Conservation (phyloP, 2,113 vertebrate genomes). For the Morphnarchus princeps region DNA sequence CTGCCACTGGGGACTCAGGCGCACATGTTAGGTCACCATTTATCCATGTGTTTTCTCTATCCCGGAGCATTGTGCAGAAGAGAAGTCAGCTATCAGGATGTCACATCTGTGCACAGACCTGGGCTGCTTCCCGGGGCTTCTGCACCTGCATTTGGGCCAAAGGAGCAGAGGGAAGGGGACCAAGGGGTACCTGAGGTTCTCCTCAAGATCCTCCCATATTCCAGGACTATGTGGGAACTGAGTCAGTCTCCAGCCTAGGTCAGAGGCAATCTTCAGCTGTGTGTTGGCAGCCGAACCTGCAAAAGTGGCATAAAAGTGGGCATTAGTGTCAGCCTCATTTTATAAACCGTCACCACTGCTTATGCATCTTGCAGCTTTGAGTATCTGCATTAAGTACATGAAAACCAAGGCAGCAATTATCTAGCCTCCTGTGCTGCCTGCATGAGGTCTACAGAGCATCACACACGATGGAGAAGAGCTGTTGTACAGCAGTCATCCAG, state of each 20-base stretch:
- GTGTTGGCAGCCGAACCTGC: neutral
- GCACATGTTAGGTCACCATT: neutral
- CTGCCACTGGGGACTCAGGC: neutral
- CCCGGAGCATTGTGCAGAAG: accelerated
- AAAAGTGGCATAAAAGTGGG: neutral
- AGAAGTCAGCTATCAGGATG: neutral
- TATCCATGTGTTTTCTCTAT: neutral
- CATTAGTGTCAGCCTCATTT: neutral
- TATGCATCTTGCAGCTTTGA: neutral
- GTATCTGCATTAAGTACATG: neutral
- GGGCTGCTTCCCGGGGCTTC: neutral
- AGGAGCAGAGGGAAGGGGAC: neutral
- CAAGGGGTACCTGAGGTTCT: neutral
- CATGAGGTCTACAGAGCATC: neutral
- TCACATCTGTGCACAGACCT: neutral
- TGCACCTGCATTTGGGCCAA: neutral
- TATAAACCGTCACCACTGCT: neutral
- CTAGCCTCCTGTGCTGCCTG: neutral
- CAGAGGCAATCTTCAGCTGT: neutral
- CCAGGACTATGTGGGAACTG: neutral
- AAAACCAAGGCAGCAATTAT: neutral
- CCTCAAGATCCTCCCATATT: accelerated
- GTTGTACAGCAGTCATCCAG: neutral
- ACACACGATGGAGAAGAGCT: neutral
- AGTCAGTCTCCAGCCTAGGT: neutral